phyloP scores from a whole-genome alignment of 2,113 vertebrate species.

The Lates calcarifer region DNA sequence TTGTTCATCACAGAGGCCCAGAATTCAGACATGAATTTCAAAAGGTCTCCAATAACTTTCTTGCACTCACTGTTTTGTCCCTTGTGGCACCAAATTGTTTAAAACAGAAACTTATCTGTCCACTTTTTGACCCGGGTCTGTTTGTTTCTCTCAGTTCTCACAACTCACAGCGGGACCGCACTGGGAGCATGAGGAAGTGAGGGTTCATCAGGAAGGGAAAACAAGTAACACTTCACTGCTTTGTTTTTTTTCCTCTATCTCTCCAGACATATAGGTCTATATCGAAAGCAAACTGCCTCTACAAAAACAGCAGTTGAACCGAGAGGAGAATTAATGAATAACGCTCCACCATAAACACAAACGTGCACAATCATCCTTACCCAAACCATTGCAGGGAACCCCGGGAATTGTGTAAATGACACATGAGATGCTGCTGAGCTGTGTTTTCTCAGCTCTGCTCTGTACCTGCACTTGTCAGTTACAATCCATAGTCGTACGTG shows the following conservation, averaged over 20 bases:
- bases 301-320: constrained; percentile 1
- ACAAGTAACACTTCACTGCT: constrained; percentile 1
- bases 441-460: constrained; percentile 32
- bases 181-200: background rate
- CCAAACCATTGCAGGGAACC: constrained; percentile 26
- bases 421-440: constrained; percentile 44
- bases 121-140: constrained; percentile 35
- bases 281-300: background rate
- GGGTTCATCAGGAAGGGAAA: constrained; percentile 14
- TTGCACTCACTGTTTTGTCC: constrained; percentile 10
- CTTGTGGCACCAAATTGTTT: constrained; percentile 13
- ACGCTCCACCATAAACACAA: background rate
- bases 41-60: constrained; percentile 12
- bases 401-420: constrained; percentile 45
- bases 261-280: background rate
- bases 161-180: background rate
- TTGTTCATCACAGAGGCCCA: constrained; percentile 10
- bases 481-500: constrained; percentile 24
- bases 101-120: constrained; percentile 27
- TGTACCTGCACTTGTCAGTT: constrained; percentile 55
- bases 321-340: constrained; percentile 30
- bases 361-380: constrained; percentile 7
- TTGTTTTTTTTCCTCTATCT: constrained; percentile 4
- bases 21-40: constrained; percentile 6
- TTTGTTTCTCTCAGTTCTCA: constrained; percentile 29